Evolutionary conservation across 2,113 vertebrate genomes (phyloP), one percentile per base, ranked within the genome.

Genomic region (Oxygymnocypris stewartii): DNA sequence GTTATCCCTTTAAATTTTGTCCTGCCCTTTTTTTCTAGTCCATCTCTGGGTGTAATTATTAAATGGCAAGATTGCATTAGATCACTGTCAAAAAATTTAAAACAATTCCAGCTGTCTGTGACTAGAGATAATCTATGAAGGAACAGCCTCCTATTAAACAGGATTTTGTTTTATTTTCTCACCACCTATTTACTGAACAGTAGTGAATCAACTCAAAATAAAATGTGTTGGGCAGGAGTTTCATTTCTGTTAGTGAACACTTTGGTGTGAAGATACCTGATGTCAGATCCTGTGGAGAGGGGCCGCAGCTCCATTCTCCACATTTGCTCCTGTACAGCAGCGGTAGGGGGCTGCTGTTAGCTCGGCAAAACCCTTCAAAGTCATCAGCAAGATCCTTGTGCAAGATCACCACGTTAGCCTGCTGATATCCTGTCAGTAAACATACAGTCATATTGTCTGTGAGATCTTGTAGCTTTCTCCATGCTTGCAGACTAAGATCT

Each of bases 321-420:
- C 93, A 90, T 23, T 96, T 87, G 35, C 96, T 95, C 85, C 92
- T 92, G 88, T 96, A 94, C 37, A 97, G 95, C 2, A 98, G 92
- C 0, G 94, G 96, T 18, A 98, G 92, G 14, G 95, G 94, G 23
- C 95, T 95, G 2, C 86, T 59, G 5, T 96, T 97, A 74, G 90
- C 94, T 31, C 0, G 88, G 87, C 96, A 98, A 92, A 98, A 97
- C 2, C 89, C 93, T 89, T 97, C 94, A 57, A 97, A 98, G 88
- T 96, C 95, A 37, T 95, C 90, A 16, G 96, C 95, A 25, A 97
- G 90, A 9, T 92, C 91, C 42, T 90, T 93, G 83, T 92, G 96
- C 81, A 97, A 88, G 88, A 97, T 90, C 87, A 96, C 90, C 0
- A 97, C 65, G 2, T 95, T 96, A 28, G 96, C 95, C 74, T 95